phyloP scores from a whole-genome alignment of 2,888 invertebrate species.

The Zaprionus bogoriensis region DNA sequence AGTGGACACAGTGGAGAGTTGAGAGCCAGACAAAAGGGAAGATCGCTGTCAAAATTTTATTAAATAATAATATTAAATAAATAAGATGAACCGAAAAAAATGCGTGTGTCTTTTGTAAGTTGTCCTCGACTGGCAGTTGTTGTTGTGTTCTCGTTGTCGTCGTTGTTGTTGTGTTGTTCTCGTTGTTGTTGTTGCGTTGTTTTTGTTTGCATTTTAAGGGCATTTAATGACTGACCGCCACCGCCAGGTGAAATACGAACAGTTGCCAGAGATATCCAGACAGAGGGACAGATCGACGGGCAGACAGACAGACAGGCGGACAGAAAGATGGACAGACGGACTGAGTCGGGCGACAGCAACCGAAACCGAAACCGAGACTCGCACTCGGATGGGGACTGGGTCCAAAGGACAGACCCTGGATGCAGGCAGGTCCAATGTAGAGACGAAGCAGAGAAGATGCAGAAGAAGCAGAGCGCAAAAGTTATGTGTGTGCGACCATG shows the following conservation, averaged over 20 bases:
- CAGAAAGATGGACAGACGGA: slow-evolving; percentile 32
- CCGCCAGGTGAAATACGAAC: slow-evolving; percentile 78
- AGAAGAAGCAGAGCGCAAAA: slow-evolving; percentile 43
- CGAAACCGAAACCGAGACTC: slow-evolving; percentile 30
- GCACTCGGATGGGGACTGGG: slow-evolving; percentile 22
- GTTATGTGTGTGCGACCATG: slow-evolving; percentile 65
- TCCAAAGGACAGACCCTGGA: slow-evolving; percentile 49
- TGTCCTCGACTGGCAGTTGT: slow-evolving; percentile 49
- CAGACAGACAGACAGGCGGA: slow-evolving; percentile 19
- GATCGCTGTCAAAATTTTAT: slow-evolving; percentile 52
- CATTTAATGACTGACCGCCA: slow-evolving; percentile 71
- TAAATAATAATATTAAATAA: slow-evolving; percentile 70
- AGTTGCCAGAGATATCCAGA: slow-evolving; percentile 67
- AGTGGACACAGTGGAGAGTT: no score
- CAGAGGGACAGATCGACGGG: slow-evolving; percentile 13
- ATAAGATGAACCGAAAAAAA: slow-evolving; percentile 17
- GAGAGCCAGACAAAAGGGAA: slow-evolving; percentile 41
- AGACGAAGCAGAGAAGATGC: slow-evolving; percentile 15
- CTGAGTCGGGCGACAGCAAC: slow-evolving; percentile 20
- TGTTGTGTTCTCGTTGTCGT: slow-evolving; percentile 22
- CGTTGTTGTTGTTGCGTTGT: slow-evolving; percentile 38
- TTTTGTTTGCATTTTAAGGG: slow-evolving; percentile 69
- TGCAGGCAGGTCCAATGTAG: slow-evolving; percentile 50
- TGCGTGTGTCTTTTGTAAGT: slow-evolving; percentile 40
- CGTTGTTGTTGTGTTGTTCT: slow-evolving; percentile 21